Percentiles rank a stretch among this genome's conserved stretches.
These are phyloP conservation scores for Archegozetes longisetosus DNA, from an alignment of 1,140 invertebrate genomes.

Conservation along the genomic window DNA sequence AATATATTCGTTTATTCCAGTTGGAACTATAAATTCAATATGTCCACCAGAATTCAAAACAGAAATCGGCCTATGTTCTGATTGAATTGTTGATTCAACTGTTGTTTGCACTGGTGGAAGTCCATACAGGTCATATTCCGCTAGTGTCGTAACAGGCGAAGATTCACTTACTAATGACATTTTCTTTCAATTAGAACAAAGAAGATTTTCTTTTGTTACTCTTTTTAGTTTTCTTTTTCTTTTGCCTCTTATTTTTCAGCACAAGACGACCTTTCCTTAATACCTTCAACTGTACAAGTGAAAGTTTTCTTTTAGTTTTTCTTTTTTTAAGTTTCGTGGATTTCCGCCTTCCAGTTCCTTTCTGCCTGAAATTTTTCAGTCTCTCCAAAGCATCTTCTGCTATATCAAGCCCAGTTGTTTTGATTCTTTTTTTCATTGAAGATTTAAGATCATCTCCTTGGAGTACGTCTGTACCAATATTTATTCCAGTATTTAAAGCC, in stretches of 20 bases:
- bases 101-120: slow-evolving; percentile 30
- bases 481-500: background rate
- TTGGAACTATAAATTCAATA: slow-evolving; percentile 29
- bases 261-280: no score
- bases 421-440: background rate
- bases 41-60: slow-evolving; percentile 26
- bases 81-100: slow-evolving; percentile 25
- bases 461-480: background rate
- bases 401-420: background rate
- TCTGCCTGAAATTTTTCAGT: background rate
- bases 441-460: background rate
- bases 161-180: slow-evolving; percentile 13
- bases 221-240: background rate
- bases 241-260: background rate
- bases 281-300: no score
- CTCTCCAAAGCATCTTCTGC: background rate
- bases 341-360: background rate
- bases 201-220: background rate
- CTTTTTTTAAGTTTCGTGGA: background rate
- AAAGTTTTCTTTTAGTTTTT: background rate
- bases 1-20: slow-evolving; percentile 27
- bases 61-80: slow-evolving; percentile 30
- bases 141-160: slow-evolving; percentile 10
- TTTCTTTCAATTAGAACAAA: background rate
- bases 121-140: slow-evolving; percentile 32